These are phyloP conservation scores for Scaptomyza caliginosa DNA, from an alignment of 2,888 invertebrate species.

Conservation along the genomic window DNA sequence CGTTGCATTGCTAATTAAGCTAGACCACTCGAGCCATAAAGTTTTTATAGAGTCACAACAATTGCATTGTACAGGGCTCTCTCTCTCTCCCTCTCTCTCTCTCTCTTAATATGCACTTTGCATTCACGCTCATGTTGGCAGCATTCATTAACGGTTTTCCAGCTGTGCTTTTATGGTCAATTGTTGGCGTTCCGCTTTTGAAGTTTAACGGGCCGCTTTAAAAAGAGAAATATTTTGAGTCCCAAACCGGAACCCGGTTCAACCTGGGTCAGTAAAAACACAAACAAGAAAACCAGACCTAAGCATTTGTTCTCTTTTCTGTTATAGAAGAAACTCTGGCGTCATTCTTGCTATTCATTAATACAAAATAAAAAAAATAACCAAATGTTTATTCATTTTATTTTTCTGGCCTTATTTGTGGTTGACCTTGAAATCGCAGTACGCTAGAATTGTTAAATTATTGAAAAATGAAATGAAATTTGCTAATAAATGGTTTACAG, in stretches of 20 bases:
- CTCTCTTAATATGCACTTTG: constrained; percentile 6
- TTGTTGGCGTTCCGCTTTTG: constrained; percentile 61
- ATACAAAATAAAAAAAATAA: constrained; percentile 10
- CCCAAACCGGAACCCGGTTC: constrained; percentile 35
- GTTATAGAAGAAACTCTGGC: constrained; percentile 41
- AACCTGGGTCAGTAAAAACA: constrained; percentile 27
- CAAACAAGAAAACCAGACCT: neutral
- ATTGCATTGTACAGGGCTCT: constrained; percentile 48
- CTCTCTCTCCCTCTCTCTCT: constrained; percentile 2
- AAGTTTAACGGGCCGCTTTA: constrained; percentile 34
- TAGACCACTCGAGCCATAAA: constrained; percentile 10
- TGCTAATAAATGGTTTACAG: constrained; percentile 32
- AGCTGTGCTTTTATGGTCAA: constrained; percentile 58
- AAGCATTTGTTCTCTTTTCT: constrained; percentile 24
- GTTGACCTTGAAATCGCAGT: constrained; percentile 60
- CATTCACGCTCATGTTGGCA: constrained; percentile 39
- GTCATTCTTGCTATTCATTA: constrained; percentile 55
- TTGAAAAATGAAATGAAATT: constrained; percentile 29
- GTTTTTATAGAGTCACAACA: constrained; percentile 12
- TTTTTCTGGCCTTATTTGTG: constrained; percentile 48
- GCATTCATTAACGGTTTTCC: constrained; percentile 57
- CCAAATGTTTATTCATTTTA: neutral
- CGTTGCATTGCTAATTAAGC: constrained; percentile 43
- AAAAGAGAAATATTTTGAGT: constrained; percentile 8
- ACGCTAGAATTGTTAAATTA: constrained; percentile 49